Evolutionary conservation across 2,797 vertebrate species (phyloP).

Genomic region (Euthynnus affinis): DNA sequence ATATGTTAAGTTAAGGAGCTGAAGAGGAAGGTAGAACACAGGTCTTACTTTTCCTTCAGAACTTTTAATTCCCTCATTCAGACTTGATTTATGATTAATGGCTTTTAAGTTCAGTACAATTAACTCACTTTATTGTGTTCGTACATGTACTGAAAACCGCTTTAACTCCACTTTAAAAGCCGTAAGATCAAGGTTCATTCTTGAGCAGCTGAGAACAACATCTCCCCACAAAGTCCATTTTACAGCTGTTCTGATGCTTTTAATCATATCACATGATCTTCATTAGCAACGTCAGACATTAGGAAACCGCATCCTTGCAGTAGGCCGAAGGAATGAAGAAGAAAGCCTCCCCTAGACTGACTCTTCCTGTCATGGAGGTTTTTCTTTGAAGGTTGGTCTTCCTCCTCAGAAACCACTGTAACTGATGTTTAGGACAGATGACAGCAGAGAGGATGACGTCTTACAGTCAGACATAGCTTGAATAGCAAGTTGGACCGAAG

Average conservation of each 20-base stretch:
- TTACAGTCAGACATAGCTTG: conserved; percentile 3
- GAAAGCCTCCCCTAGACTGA: background rate
- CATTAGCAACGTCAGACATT: background rate
- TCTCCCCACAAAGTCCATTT: background rate
- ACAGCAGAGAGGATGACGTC: conserved; percentile 17
- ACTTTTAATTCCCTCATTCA: conserved; percentile 15
- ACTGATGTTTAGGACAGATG: conserved; percentile 4
- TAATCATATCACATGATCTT: too few species aligned
- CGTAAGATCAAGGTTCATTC: background rate
- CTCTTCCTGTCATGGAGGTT: background rate
- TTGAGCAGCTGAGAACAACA: background rate
- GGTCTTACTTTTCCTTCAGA: conserved; percentile 10
- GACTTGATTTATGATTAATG: conserved; percentile 34
- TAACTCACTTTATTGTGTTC: background rate
- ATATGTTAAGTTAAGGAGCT: conserved; percentile 24
- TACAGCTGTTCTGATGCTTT: too few species aligned
- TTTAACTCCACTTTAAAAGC: background rate
- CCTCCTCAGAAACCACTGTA: background rate
- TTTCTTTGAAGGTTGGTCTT: background rate
- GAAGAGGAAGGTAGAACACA: conserved; percentile 4
- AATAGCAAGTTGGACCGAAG: background rate
- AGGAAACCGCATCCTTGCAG: background rate
- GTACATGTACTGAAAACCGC: too few species aligned
- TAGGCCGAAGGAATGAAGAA: background rate
- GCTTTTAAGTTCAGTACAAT: background rate